Evolutionary conservation across 2,888 invertebrate genomes (phyloP), one percentile per base, ranked within the genome.

Genomic region (Altica lythri): DNA sequence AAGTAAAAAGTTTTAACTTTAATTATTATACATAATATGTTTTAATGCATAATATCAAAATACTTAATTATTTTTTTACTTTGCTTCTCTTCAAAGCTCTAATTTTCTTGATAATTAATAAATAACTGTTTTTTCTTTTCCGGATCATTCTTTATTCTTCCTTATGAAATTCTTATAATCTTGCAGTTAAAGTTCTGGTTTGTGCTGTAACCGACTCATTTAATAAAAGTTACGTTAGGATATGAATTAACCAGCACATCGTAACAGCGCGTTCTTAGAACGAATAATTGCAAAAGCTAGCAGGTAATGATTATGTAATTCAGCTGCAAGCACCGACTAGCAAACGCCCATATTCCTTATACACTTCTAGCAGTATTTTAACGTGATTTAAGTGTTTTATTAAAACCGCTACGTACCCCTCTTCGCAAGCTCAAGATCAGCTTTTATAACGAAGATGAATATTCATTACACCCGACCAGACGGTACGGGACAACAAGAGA

Each of bases 311-410:
- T 62, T 60, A 56, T 48, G 57, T 63, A 62, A 64, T 62, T 60
- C 57, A 32, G 34, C 52, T 55, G 57, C 52, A 53, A 49, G 45
- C 45, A 40, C 40, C 38, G 8, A 9, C 57, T 43, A 58, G 59
- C n/a, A 60, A 60, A 59, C 62, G 60, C 57, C 60, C 62, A 60
- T 63, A 63, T 63, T 62, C 62, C 62, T 62, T 50, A 53, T 51
- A 61, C 65, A 61, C 54, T 50, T 60, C 66, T 66, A 64, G 69
- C 66, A 66, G 67, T 68, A 71, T 65, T 68, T 67, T 71, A 70
- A 72, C 68, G 70, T 71, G 72, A 72, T 73, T 73, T 73, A 72
- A 72, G 71, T 70, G 68, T 72, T 70, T 72, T 70, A 72, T 73
- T 73, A 73, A 72, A 72, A 71, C 70, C 48, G 48, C 30, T 16